Percentiles rank a stretch among this genome's conserved stretches.
These are phyloP conservation scores for Scaptomyza montana DNA, from an alignment of 1,140 invertebrate genomes.

Conservation along the genomic window DNA sequence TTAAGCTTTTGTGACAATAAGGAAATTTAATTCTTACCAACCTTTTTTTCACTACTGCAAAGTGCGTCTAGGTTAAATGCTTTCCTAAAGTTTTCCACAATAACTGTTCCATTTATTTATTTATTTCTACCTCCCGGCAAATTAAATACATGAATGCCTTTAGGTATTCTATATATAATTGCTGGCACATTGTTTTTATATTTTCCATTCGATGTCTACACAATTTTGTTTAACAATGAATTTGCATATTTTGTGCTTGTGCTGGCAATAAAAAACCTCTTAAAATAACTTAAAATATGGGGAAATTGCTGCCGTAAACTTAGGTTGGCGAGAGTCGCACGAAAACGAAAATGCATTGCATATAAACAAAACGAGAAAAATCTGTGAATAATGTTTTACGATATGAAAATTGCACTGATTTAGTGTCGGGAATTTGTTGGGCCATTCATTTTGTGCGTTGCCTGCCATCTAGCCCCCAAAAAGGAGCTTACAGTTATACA, in stretches of 20 bases:
- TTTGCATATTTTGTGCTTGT: constrained; percentile 63
- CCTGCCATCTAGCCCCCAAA: neutral
- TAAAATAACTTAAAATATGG: constrained; percentile 61
- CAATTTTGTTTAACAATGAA: constrained; percentile 72
- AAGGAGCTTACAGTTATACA: neutral
- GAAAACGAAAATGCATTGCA: constrained; percentile 53
- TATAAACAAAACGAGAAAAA: constrained; percentile 64
- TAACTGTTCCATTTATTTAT: too few species aligned
- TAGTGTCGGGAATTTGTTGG: constrained; percentile 58
- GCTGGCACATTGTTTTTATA: constrained; percentile 47
- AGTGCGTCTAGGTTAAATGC: too few species aligned
- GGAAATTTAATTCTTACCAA: too few species aligned
- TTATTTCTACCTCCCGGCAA: too few species aligned
- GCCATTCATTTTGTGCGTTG: constrained; percentile 52
- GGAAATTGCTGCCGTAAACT: constrained; percentile 46
- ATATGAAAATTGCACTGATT: constrained; percentile 77
- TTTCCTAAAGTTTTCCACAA: too few species aligned
- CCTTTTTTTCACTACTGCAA: too few species aligned
- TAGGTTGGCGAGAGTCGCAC: constrained; percentile 43
- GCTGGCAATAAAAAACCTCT: constrained; percentile 6
- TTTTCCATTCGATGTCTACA: constrained; percentile 55
- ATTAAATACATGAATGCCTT: too few species aligned
- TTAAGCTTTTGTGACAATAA: too few species aligned
- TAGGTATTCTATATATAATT: constrained; percentile 53
- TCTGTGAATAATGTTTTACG: constrained; percentile 70